These are phyloP conservation scores for Cinara cedri DNA, from an alignment of 2,888 invertebrate species.

Conservation along the genomic window DNA sequence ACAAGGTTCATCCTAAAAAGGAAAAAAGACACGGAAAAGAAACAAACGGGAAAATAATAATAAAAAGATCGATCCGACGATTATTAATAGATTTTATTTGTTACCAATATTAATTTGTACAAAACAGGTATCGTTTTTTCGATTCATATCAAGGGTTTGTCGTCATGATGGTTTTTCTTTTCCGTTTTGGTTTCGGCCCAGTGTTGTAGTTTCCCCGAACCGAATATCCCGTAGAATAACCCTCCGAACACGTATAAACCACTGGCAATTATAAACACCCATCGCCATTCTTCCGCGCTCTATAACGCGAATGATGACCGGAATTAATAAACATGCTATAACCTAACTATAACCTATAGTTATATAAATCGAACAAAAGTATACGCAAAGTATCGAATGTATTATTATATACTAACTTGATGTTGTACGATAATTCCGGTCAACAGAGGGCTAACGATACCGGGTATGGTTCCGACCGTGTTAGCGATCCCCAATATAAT, in stretches of 20 bases:
- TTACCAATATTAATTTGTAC: too few species aligned
- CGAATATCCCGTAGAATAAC: constrained; percentile 79
- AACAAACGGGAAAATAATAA: too few species aligned
- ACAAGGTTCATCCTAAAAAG: too few species aligned
- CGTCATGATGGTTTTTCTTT: neutral
- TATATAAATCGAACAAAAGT: neutral
- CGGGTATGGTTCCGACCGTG: constrained; percentile 88
- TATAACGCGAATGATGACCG: too few species aligned
- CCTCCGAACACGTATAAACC: constrained; percentile 84
- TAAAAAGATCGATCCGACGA: too few species aligned
- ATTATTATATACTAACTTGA: constrained; percentile 73
- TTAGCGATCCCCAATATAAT: constrained; percentile 91
- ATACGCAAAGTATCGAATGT: neutral
- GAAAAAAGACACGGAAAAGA: too few species aligned
- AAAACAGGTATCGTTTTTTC: too few species aligned
- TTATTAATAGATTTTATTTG: too few species aligned
- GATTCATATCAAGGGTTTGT: constrained; percentile 14
- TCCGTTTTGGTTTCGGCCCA: constrained; percentile 70
- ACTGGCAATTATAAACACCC: constrained; percentile 85
- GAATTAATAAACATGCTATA: too few species aligned
- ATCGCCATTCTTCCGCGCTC: constrained; percentile 80
- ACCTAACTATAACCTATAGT: too few species aligned
- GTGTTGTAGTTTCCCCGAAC: constrained; percentile 80
- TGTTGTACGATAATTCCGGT: constrained; percentile 79
- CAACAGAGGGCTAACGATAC: constrained; percentile 85